These are phyloP conservation scores for Luidia sarsii DNA, from an alignment of 53 echinoderm and acorn worm species.

Conservation along the genomic window DNA sequence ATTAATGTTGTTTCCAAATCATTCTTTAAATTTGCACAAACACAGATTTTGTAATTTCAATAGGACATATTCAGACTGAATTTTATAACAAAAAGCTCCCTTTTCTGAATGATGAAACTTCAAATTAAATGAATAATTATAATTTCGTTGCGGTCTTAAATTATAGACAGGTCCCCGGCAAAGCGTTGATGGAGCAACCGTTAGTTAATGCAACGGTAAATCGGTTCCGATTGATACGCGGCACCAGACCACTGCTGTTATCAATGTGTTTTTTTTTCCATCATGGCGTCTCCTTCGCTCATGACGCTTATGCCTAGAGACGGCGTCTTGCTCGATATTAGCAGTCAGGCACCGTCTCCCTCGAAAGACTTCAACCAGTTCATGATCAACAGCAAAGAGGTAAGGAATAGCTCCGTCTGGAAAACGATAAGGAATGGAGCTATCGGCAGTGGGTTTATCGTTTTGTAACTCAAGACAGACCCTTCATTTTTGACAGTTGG, in stretches of 20 bases:
- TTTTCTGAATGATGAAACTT: neutral
- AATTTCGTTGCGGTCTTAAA: neutral
- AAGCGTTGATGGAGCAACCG: neutral
- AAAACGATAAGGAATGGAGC: no score
- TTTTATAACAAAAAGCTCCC: no score
- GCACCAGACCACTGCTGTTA: conserved; percentile 9
- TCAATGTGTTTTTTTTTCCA: no score
- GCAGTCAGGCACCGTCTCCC: conserved; percentile 80
- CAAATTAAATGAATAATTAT: neutral
- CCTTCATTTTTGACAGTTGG: no score
- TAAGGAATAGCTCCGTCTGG: no score
- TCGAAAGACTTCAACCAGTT: conserved; percentile 90
- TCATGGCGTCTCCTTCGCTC: conserved; percentile 68
- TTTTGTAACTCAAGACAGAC: no score
- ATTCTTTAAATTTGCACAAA: no score
- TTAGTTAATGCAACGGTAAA: neutral
- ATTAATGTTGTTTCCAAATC: no score
- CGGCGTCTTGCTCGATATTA: conserved; percentile 78
- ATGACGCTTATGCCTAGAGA: conserved; percentile 61
- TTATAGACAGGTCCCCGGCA: neutral
- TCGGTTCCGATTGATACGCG: neutral
- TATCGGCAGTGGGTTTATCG: no score
- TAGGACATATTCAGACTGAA: no score
- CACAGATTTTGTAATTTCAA: no score
- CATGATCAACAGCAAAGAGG: conserved; percentile 55